These are phyloP conservation scores for Sesamia nonagrioides DNA, from an alignment of 1,140 invertebrate genomes.

Conservation along the genomic window DNA sequence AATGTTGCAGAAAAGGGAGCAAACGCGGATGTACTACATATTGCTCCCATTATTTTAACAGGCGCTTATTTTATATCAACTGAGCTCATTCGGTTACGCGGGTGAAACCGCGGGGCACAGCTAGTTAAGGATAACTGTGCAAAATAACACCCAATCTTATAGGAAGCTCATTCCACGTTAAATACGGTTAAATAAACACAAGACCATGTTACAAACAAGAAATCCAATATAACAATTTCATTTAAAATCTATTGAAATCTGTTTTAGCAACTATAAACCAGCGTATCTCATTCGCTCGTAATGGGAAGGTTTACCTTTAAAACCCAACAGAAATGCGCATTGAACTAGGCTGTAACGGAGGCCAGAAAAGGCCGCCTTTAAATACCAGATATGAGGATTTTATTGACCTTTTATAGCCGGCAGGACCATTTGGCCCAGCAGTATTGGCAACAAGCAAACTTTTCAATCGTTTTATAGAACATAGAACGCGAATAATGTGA, in stretches of 20 bases:
- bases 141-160: no score
- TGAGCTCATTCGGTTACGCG: no score
- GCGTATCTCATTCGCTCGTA: not conserved
- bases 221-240: not conserved
- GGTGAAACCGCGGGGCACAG: no score
- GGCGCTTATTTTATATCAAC: no score
- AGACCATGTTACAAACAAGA: not conserved
- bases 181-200: no score
- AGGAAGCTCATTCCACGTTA: no score
- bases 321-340: not conserved
- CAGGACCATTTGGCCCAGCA: slow-evolving; percentile 13
- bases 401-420: not conserved
- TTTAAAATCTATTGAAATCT: not conserved
- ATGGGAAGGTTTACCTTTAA: slow-evolving; percentile 22
- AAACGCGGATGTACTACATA: no score
- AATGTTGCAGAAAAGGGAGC: no score
- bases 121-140: no score
- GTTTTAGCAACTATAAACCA: not conserved
- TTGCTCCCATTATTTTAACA: no score
- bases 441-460: slow-evolving; percentile 25
- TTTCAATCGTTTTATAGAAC: not conserved
- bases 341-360: not conserved
- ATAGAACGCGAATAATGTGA: slow-evolving; percentile 3
- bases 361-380: not conserved
- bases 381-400: slow-evolving; percentile 19